A percentile compares a stretch with the other conserved stretches of the same genome.
Evolutionary conservation across 2,888 invertebrate species (phyloP).

Genomic region (Troglohyphantes excavatus): DNA sequence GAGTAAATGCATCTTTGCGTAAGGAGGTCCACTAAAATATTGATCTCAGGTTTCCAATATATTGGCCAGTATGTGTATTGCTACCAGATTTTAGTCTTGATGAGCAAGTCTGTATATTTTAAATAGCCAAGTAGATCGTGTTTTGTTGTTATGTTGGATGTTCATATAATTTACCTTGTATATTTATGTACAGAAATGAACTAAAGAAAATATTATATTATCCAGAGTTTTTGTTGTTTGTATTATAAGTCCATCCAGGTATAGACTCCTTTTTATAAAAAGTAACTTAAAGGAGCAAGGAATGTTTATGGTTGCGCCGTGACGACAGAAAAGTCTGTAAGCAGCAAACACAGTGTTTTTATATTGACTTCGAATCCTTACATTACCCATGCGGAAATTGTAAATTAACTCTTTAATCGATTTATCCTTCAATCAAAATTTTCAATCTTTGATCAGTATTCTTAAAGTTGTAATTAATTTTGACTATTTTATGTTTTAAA

Average conservation of each 20-base stretch:
- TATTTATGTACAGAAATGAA: constrained; percentile 78
- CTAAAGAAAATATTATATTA: constrained; percentile 79
- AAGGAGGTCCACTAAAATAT: no score
- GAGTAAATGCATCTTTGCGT: no score
- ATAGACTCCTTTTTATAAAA: constrained; percentile 63
- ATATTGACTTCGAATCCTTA: not conserved
- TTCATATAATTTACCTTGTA: constrained; percentile 77
- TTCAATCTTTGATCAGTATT: no score
- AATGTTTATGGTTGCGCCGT: not conserved
- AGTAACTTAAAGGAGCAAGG: not conserved
- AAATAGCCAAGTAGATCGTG: constrained; percentile 72
- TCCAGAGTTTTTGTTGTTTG: constrained; percentile 76
- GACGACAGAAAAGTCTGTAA: no score
- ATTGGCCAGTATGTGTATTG: constrained; percentile 55
- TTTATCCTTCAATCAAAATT: no score
- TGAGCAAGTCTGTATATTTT: constrained; percentile 74
- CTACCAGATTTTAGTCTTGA: constrained; percentile 75
- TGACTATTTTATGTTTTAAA: no score
- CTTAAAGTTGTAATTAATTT: no score
- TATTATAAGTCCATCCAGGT: constrained; percentile 78
- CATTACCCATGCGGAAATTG: no score
- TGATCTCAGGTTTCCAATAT: no score
- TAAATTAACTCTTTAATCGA: no score
- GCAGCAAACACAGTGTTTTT: not conserved
- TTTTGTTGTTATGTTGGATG: constrained; percentile 68